These are phyloP conservation scores for Esox niger DNA, from an alignment of 2,113 vertebrate genomes.

Conservation along the genomic window DNA sequence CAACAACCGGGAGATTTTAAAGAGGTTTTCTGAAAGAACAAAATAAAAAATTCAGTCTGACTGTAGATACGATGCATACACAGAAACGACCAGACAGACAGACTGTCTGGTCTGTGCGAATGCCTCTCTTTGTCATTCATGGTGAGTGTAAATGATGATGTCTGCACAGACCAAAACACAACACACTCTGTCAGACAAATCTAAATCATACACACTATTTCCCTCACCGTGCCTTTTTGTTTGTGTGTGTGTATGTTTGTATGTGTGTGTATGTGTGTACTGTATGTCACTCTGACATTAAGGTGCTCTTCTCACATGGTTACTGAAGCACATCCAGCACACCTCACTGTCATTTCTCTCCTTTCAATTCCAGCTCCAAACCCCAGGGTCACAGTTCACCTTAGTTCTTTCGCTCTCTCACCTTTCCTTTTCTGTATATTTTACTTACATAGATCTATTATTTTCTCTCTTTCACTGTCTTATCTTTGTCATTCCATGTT, in stretches of 20 bases:
- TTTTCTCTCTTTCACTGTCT: not conserved
- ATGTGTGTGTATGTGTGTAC: not conserved
- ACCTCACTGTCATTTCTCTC: slow-evolving; percentile 49
- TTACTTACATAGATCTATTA: too few species aligned
- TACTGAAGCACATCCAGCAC: slow-evolving; percentile 36
- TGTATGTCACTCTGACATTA: slow-evolving; percentile 17
- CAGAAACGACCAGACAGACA: slow-evolving; percentile 12
- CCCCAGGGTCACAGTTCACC: slow-evolving; percentile 55
- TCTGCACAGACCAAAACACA: slow-evolving; percentile 39
- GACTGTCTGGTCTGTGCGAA: slow-evolving; percentile 11
- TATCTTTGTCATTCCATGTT: not conserved
- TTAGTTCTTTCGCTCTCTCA: slow-evolving; percentile 18
- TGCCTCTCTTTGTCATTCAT: slow-evolving; percentile 28
- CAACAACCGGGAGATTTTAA: too few species aligned
- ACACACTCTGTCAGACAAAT: slow-evolving; percentile 13
- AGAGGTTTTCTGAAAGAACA: slow-evolving; percentile 2
- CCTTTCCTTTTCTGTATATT: not conserved
- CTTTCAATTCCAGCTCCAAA: slow-evolving; percentile 45
- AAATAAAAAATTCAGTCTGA: slow-evolving; percentile 51
- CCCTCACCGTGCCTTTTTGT: slow-evolving; percentile 2
- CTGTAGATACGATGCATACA: not conserved
- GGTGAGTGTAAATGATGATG: slow-evolving; percentile 27
- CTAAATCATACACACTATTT: slow-evolving; percentile 15
- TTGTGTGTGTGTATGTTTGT: slow-evolving; percentile 9
- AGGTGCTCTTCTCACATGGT: slow-evolving; percentile 33